phyloP scores from a whole-genome alignment of 2,797 vertebrate species.

The Sylvilagus floridanus region DNA sequence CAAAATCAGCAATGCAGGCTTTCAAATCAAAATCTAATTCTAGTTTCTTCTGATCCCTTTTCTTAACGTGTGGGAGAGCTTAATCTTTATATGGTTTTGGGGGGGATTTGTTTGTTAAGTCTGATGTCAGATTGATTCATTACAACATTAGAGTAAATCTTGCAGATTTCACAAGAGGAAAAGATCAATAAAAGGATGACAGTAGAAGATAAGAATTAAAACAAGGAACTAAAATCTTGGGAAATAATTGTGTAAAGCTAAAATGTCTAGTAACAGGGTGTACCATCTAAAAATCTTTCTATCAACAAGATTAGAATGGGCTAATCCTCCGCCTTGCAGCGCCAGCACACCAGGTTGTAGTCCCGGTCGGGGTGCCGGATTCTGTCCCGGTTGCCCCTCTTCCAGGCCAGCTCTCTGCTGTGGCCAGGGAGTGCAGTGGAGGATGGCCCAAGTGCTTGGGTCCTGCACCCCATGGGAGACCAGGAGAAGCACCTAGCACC shows the following conservation, averaged over 20 bases:
- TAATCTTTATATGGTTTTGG: not conserved
- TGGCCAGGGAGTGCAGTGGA: too few species aligned
- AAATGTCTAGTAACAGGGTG: not conserved
- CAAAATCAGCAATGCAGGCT: not conserved
- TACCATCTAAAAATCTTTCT: constrained; percentile 4
- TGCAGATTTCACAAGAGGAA: constrained; percentile 38
- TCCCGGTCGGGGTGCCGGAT: too few species aligned
- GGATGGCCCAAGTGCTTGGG: too few species aligned
- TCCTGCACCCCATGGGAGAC: too few species aligned
- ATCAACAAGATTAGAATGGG: constrained; percentile 20
- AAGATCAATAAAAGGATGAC: not conserved
- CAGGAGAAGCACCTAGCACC: too few species aligned
- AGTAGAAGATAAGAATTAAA: constrained; percentile 33
- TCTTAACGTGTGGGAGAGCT: not conserved
- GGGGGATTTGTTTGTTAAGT: not conserved
- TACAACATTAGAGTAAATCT: not conserved
- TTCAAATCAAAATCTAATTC: not conserved
- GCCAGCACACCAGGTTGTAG: too few species aligned
- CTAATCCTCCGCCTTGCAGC: too few species aligned
- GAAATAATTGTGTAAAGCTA: constrained; percentile 28
- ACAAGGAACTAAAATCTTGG: constrained; percentile 7
- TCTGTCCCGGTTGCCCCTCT: too few species aligned
- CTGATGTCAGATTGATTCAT: constrained; percentile 24
- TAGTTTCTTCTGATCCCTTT: not conserved
- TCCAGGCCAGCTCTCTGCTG: too few species aligned